These are phyloP conservation scores for Pteronura brasiliensis DNA, from an alignment of 2,113 vertebrate genomes.

Conservation along the genomic window DNA sequence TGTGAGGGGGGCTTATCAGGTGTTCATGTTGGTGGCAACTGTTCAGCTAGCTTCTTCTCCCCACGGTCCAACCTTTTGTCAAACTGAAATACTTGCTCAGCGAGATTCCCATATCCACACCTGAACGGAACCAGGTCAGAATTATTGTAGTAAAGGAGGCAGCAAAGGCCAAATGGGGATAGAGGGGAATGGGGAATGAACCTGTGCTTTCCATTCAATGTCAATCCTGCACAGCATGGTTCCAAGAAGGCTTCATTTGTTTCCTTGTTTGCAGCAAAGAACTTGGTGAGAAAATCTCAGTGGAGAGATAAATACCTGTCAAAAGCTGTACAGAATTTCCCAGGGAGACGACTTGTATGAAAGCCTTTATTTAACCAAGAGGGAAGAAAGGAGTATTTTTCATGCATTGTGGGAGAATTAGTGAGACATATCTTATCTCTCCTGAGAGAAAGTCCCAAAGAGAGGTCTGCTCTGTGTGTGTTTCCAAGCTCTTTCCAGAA, in stretches of 20 bases:
- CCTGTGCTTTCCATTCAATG: neutral
- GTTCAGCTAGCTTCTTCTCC: neutral
- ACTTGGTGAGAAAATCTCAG: slow-evolving; percentile 53
- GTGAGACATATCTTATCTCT: slow-evolving; percentile 36
- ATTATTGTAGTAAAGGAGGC: neutral
- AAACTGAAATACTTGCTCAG: neutral
- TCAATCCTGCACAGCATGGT: slow-evolving; percentile 17
- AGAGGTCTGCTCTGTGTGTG: neutral
- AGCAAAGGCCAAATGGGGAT: too few species aligned
- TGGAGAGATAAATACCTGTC: slow-evolving; percentile 53
- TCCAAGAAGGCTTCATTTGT: slow-evolving; percentile 47
- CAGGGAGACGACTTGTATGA: slow-evolving; percentile 42
- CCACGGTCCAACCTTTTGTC: too few species aligned
- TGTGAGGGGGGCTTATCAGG: neutral
- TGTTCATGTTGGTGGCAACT: accelerated
- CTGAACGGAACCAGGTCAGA: neutral
- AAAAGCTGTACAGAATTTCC: slow-evolving; percentile 65
- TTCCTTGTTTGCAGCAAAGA: slow-evolving; percentile 43
- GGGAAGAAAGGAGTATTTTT: neutral
- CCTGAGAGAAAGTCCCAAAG: slow-evolving; percentile 35
- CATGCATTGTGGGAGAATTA: slow-evolving; percentile 57
- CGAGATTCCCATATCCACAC: neutral
- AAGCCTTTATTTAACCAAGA: slow-evolving; percentile 50
- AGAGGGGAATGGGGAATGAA: neutral
- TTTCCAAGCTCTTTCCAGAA: neutral